Conservation (phyloP, 2,888 invertebrate species). For the Drosophila anomalata region DNA sequence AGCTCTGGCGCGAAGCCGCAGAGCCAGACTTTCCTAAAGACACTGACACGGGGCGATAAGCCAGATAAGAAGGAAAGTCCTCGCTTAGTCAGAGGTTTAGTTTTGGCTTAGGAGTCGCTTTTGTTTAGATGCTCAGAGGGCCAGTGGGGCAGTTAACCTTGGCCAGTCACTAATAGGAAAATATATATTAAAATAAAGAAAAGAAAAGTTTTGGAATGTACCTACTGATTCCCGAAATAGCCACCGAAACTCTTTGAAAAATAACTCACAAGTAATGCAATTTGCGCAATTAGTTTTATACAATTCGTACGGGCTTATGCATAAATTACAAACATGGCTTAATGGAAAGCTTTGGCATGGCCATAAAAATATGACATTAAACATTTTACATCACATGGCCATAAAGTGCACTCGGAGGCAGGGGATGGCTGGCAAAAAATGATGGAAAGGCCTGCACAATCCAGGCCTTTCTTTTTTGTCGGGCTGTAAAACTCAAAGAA, state of each 20-base stretch:
- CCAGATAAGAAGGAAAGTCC: constrained; percentile 52
- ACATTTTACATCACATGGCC: constrained; percentile 26
- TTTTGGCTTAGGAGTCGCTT: constrained; percentile 4
- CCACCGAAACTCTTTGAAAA: too few relatives aligned
- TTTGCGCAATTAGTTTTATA: constrained; percentile 3
- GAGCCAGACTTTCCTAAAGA: constrained; percentile 17
- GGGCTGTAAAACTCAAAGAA: constrained; percentile 30
- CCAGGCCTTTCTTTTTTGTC: constrained; percentile 17
- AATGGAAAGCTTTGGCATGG: constrained; percentile 47
- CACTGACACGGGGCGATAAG: constrained; percentile 67
- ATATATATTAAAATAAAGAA: too few relatives aligned
- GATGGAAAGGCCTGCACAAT: constrained; percentile 9
- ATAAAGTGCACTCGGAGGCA: constrained; percentile 23
- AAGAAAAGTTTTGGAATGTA: too few relatives aligned
- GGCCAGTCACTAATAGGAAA: constrained; percentile 13
- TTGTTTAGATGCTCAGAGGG: constrained; percentile 5
- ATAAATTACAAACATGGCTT: constrained; percentile 37
- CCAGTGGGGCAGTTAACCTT: constrained; percentile 48
- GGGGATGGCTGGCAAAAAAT: not conserved
- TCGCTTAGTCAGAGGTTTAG: constrained; percentile 30
- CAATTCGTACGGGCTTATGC: not conserved
- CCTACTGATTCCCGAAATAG: too few relatives aligned
- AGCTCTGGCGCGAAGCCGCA: constrained; percentile 20
- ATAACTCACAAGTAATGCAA: constrained; percentile 11
- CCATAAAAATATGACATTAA: constrained; percentile 41